phyloP scores from a whole-genome alignment of 92 coral and sea anemone species.

The Epizoanthus ramosus region DNA sequence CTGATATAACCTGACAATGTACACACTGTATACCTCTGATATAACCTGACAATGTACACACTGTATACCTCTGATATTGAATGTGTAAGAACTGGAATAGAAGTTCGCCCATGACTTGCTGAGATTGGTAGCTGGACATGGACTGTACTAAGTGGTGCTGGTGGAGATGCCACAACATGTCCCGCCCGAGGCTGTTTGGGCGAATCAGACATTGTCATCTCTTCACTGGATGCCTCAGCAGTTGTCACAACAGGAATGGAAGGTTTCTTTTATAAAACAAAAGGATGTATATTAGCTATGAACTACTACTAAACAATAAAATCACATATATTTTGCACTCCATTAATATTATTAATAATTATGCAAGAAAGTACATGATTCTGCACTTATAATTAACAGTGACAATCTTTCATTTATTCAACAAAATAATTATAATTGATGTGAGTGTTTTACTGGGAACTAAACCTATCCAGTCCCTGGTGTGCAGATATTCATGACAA shows the following conservation, averaged over 20 bases:
- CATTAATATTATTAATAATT: too few relatives aligned
- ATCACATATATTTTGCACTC: too few relatives aligned
- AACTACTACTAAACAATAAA: too few relatives aligned
- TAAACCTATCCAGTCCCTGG: too few relatives aligned
- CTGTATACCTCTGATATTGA: slow-evolving; percentile 76
- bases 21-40: slow-evolving; percentile 79
- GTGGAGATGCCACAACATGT: slow-evolving; percentile 64
- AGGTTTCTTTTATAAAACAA: slow-evolving; percentile 40
- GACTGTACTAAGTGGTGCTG: slow-evolving; percentile 82
- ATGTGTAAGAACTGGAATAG: slow-evolving; percentile 74
- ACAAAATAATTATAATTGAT: too few relatives aligned
- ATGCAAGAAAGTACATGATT: too few relatives aligned
- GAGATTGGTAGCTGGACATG: slow-evolving; percentile 80
- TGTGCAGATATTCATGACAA: too few relatives aligned
- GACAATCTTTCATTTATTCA: too few relatives aligned
- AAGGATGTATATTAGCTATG: neutral
- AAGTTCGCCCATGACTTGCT: slow-evolving; percentile 63
- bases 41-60: neutral
- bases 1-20: too few relatives aligned
- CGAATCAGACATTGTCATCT: slow-evolving; percentile 76
- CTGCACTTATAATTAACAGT: too few relatives aligned
- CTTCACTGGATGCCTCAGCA: slow-evolving; percentile 91
- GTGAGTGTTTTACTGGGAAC: too few relatives aligned
- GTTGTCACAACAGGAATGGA: slow-evolving; percentile 80
- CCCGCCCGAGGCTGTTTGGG: slow-evolving; percentile 87